Percentiles rank a stretch among this genome's conserved stretches.
These are phyloP conservation scores for Aphodius sticticus DNA, from an alignment of 2,888 invertebrate genomes.

Conservation along the genomic window DNA sequence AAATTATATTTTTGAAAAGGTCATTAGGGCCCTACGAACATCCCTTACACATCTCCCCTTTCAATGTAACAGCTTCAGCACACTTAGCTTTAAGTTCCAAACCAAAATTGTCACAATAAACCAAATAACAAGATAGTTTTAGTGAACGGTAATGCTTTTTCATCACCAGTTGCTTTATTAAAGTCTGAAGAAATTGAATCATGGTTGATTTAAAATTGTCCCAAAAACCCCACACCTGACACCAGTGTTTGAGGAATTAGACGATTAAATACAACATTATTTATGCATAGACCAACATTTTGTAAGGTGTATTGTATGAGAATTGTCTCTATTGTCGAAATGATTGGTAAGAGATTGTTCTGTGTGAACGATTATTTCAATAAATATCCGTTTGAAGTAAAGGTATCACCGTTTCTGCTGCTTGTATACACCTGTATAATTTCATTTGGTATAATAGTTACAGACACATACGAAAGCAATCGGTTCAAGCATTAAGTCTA, in stretches of 20 bases:
- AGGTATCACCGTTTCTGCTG: no score
- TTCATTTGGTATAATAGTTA: background rate
- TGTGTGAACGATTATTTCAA: background rate
- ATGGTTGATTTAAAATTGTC: no score
- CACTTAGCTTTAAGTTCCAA: background rate
- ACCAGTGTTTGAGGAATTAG: no score
- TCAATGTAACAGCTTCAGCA: constrained; percentile 30
- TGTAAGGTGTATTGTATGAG: background rate
- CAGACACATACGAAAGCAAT: background rate
- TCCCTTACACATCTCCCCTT: constrained; percentile 31
- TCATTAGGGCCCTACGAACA: constrained; percentile 33
- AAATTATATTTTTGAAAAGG: constrained; percentile 37
- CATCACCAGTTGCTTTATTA: no score
- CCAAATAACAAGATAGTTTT: constrained; percentile 20
- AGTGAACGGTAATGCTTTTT: background rate
- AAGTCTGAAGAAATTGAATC: no score
- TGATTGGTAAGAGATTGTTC: background rate
- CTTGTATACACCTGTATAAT: no score
- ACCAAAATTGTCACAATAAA: constrained; percentile 21
- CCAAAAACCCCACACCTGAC: no score
- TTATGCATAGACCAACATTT: no score
- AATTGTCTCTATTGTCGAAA: background rate
- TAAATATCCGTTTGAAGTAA: background rate
- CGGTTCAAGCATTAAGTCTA: background rate
- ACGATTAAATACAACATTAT: no score